Evolutionary conservation across 2,113 vertebrate species (phyloP), one percentile per base, ranked within the genome.

Genomic region (Pygathrix nemaeus): DNA sequence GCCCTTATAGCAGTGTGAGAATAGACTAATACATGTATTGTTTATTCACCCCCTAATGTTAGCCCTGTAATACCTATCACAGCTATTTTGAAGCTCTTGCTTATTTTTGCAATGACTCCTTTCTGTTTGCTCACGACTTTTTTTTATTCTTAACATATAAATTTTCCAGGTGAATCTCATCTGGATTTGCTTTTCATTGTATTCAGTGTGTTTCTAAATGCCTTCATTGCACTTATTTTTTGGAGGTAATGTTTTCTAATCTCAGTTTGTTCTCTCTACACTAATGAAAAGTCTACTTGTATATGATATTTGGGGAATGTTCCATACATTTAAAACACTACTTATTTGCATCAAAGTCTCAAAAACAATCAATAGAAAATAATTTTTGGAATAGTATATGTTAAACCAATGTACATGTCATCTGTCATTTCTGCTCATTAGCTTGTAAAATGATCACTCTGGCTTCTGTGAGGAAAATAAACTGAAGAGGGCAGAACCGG

Each of bases 401-500:
- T 23, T n/a, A 76, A 70, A 64, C 3, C 6, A 40, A 23, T n/a
- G 7, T 16, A 12, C 50, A 4, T 48, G 27, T 12, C 14, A 40
- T 8, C 27, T 91, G 80, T 52, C 23, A 57, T 75, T 88, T 91
- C 23, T 86, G 45, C 48, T 66, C 23, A 87, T 45, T 73, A 86
- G 70, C 83, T 35, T 73, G 10, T 20, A 59, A 66, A 96, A 78
- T 50, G 0, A 48, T 21, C 11, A 16, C 43, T 32, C 57, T 72
- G 38, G 4, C 25, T 12, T 6, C 59, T 59, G 5, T 68, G 16
- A 45, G 48, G 64, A 92, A 25, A 92, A 40, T 14, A 17, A 57
- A 20, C 2, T 32, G 11, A 3, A 64, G 1, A 1, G 14, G n/a
- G 16, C 38, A 72, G 64, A 81, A 17, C 16, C 0, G 1, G 30